phyloP scores from a whole-genome alignment of 2,797 vertebrate species.

The Artibeus jamaicensis region DNA sequence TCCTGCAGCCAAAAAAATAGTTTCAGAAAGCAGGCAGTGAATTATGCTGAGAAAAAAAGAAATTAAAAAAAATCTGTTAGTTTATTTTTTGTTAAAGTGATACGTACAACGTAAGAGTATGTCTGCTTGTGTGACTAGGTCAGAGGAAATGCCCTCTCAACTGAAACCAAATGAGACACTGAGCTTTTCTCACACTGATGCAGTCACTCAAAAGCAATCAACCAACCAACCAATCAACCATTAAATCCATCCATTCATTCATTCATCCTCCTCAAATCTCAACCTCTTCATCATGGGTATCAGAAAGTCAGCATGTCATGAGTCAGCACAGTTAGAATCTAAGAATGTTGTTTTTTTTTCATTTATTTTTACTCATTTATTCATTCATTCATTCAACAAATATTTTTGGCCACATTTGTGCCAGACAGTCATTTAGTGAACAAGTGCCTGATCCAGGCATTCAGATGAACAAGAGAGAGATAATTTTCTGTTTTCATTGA shows the following conservation, averaged over 20 bases:
- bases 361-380: background rate
- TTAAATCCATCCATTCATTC: background rate
- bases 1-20: background rate
- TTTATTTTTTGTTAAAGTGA: conserved; percentile 29
- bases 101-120: background rate
- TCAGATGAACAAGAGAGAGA: background rate
- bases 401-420: background rate
- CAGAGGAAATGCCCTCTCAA: background rate
- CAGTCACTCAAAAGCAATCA: background rate
- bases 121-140: background rate
- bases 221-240: no score
- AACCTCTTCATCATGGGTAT: background rate
- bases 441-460: background rate
- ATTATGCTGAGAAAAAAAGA: background rate
- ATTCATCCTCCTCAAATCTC: background rate
- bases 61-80: background rate
- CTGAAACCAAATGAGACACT: background rate
- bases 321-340: background rate
- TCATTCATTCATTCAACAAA: background rate
- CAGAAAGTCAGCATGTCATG: background rate
- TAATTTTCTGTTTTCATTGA: background rate
- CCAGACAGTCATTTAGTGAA: background rate
- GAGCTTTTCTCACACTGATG: background rate
- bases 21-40: background rate
- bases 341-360: background rate